Evolutionary conservation across 2,888 invertebrate species (phyloP).

Genomic region (Ametastegia equiseti): DNA sequence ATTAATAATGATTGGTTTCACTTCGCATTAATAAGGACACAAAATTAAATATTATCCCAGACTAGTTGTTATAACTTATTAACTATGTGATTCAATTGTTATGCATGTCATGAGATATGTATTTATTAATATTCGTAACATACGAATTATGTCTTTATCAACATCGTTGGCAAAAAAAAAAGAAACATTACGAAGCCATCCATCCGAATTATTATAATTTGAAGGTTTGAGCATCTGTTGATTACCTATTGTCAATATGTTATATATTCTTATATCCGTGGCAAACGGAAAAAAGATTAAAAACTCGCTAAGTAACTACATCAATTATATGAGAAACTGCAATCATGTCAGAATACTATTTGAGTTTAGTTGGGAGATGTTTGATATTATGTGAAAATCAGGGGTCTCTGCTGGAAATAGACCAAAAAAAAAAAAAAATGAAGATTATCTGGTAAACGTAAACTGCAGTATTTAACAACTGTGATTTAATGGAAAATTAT

Average conservation of each 20-base stretch:
- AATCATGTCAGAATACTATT: constrained; percentile 25
- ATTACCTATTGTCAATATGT: not conserved
- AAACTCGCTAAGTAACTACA: not conserved
- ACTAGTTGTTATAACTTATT: not conserved
- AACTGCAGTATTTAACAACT: not conserved
- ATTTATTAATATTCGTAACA: not conserved
- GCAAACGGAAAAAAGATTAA: not conserved
- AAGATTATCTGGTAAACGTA: not conserved
- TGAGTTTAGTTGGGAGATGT: not conserved
- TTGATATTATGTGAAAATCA: not conserved
- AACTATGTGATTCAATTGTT: not conserved
- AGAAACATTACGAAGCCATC: not conserved
- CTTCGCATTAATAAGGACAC: not conserved
- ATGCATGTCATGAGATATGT: not conserved
- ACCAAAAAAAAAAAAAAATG: not conserved
- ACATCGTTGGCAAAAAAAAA: not conserved
- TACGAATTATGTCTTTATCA: not conserved
- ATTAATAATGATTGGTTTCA: not conserved
- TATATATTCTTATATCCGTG: not conserved
- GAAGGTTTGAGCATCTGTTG: not conserved
- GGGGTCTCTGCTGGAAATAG: not conserved
- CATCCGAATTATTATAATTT: not conserved
- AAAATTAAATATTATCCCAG: not conserved
- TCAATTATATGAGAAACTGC: not conserved
- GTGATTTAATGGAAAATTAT: constrained; percentile 5